Percentiles rank a stretch among this genome's conserved stretches.
Evolutionary conservation across 2,113 vertebrate genomes (phyloP).

Genomic region (Cyphomyrus plagiostoma): DNA sequence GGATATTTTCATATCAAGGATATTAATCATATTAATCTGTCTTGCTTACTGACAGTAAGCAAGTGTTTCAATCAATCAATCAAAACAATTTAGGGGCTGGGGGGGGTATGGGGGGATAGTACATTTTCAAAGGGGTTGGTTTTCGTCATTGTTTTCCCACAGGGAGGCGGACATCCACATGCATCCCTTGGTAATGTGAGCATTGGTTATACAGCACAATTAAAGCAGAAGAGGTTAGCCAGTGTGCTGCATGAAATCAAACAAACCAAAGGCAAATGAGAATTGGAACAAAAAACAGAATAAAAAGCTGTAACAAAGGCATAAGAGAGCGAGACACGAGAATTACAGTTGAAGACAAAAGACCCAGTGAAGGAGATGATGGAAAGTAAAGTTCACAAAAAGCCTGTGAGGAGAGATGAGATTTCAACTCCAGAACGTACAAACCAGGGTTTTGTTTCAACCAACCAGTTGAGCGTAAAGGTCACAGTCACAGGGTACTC

Average conservation of each 20-base stretch:
- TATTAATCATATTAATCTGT: not conserved
- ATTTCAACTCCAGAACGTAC: not conserved
- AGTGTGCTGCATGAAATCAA: not conserved
- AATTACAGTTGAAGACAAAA: not conserved
- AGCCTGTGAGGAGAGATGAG: not conserved
- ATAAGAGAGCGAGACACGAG: not conserved
- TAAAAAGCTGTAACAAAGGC: not conserved
- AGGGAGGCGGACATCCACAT: not conserved
- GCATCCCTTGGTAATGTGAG: not conserved
- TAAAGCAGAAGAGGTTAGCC: not conserved
- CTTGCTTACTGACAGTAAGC: not conserved
- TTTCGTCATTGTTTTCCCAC: not conserved
- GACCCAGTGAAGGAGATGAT: not conserved
- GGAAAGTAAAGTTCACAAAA: not conserved
- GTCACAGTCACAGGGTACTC: too few species aligned
- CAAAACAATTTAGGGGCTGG: not conserved
- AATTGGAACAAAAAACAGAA: not conserved
- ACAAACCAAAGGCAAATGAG: not conserved
- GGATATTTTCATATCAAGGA: not conserved
- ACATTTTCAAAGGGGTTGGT: not conserved
- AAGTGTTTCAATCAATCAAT: not conserved
- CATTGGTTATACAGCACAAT: not conserved
- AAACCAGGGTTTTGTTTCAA: too few species aligned
- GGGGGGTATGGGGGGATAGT: not conserved
- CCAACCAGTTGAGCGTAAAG: too few species aligned